Percentiles rank a stretch among this genome's conserved stretches.
These are phyloP conservation scores for Gracilinanus agilis DNA, from an alignment of 2,113 vertebrate genomes.

Conservation along the genomic window DNA sequence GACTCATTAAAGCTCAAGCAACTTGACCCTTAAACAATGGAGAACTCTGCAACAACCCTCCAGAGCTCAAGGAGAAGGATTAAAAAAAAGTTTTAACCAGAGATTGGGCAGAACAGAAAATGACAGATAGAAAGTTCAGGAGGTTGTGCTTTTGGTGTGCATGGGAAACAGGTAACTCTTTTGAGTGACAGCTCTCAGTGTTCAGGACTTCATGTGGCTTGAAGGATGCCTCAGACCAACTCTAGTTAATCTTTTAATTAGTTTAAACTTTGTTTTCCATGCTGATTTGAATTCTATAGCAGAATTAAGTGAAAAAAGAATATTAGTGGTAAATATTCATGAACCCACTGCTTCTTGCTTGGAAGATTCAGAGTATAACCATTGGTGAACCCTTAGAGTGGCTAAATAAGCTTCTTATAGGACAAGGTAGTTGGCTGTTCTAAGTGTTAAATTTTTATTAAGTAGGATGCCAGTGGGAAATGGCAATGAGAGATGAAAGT, in stretches of 20 bases:
- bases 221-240: constrained; percentile 78
- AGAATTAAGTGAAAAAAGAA: constrained; percentile 80
- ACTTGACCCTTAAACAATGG: constrained; percentile 79
- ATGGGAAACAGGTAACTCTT: constrained; percentile 67
- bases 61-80: neutral
- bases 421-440: neutral
- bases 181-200: constrained; percentile 45
- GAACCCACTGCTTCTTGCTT: constrained; percentile 62
- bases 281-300: constrained; percentile 71
- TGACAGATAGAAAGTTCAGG: constrained; percentile 76
- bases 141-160: constrained; percentile 69
- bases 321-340: constrained; percentile 76
- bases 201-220: constrained; percentile 76
- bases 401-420: neutral
- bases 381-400: neutral
- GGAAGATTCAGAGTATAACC: neutral
- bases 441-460: neutral
- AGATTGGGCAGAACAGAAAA: constrained; percentile 22
- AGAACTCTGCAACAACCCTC: constrained; percentile 74
- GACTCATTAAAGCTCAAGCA: constrained; percentile 72
- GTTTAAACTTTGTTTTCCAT: constrained; percentile 75
- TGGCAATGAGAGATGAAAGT: neutral
- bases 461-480: neutral
- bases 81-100: constrained; percentile 55
- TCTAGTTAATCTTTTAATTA: constrained; percentile 81